Evolutionary conservation across 2,888 invertebrate genomes (phyloP).

Genomic region (Ophion obscuratus): DNA sequence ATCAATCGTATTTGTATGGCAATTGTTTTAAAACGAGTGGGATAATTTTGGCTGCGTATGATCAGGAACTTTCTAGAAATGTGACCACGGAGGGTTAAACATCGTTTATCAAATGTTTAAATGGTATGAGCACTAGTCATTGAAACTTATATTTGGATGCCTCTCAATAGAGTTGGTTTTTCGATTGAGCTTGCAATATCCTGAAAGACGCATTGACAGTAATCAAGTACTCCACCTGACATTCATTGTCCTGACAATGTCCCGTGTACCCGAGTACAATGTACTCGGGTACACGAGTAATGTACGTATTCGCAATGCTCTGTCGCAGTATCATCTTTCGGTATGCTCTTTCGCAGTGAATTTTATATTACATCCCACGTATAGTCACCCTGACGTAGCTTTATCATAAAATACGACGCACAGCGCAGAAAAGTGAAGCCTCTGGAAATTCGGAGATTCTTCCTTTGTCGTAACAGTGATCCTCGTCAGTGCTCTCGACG

Average conservation of each 20-base stretch:
- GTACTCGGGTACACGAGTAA: too few species aligned
- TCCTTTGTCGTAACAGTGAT: constrained; percentile 2
- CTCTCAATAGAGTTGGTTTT: neutral
- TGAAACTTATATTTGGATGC: neutral
- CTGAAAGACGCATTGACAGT: neutral
- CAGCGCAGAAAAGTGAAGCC: constrained; percentile 23
- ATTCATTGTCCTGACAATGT: neutral
- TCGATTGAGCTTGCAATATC: neutral
- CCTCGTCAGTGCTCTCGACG: constrained; percentile 4
- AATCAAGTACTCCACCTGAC: neutral
- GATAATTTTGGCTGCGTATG: too few species aligned
- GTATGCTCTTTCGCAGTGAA: neutral
- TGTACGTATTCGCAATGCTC: neutral
- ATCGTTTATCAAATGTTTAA: too few species aligned
- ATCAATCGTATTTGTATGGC: too few species aligned
- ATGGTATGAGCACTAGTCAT: too few species aligned
- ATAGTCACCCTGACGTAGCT: constrained; percentile 28
- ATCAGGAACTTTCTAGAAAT: too few species aligned
- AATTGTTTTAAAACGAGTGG: too few species aligned
- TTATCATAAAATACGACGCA: constrained; percentile 19
- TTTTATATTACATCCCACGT: constrained; percentile 43
- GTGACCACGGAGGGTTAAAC: too few species aligned
- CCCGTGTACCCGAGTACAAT: neutral
- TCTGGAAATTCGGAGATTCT: constrained; percentile 19
- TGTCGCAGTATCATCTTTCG: neutral